phyloP scores from a whole-genome alignment of 2,113 vertebrate genomes.

The Trematocara stigmaticum region DNA sequence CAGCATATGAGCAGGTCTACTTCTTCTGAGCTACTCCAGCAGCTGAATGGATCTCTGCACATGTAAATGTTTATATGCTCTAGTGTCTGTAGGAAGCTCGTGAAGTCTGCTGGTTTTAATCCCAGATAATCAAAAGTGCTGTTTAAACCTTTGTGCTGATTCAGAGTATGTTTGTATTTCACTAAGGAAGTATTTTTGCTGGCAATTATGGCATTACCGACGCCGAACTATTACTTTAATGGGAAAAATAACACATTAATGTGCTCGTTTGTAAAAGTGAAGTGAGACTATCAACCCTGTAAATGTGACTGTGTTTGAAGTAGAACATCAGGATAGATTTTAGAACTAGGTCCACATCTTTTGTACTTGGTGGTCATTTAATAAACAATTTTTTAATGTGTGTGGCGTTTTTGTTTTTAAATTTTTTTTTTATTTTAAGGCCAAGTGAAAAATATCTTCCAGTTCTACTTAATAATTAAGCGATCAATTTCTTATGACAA shows the following conservation, averaged over 20 bases:
- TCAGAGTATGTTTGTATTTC: not conserved
- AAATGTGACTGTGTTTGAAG: not conserved
- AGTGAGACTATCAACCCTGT: not conserved
- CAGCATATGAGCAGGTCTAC: conserved; percentile 67
- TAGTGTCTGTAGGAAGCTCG: fast-evolving
- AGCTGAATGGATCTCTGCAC: not conserved
- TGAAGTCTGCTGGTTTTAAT: not conserved
- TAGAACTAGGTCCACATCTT: not conserved
- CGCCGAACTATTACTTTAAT: not conserved
- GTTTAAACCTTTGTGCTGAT: not conserved
- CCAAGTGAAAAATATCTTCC: not conserved
- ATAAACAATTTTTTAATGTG: not conserved
- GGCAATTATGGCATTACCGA: not conserved
- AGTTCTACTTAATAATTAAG: not conserved
- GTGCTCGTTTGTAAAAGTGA: not conserved
- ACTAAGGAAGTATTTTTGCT: not conserved
- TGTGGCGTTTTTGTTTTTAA: fast-evolving
- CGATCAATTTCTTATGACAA: not conserved
- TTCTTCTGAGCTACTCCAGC: conserved; percentile 63
- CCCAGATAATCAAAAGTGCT: not conserved
- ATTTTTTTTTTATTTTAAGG: not conserved
- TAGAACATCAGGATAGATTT: not conserved
- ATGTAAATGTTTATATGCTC: not conserved
- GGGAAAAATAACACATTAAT: not conserved
- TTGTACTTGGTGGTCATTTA: not conserved